Conservation (phyloP, 2,113 vertebrate genomes). For the Engystomops pustulosus region DNA sequence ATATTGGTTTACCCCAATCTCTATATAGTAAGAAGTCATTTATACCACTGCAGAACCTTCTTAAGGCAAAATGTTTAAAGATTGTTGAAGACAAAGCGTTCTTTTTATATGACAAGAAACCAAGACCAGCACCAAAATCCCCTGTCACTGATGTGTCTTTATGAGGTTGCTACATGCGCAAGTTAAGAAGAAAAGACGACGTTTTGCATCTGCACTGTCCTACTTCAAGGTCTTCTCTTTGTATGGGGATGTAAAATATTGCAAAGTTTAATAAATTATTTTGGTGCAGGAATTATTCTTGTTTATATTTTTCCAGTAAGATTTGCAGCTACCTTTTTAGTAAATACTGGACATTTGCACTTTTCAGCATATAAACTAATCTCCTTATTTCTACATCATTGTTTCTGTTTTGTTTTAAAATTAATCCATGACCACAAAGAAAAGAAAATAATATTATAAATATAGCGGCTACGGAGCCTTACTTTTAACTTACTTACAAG, state of each 20-base stretch:
- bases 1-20: background rate
- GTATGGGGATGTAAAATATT: conserved; percentile 60
- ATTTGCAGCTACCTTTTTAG: background rate
- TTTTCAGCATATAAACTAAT: background rate
- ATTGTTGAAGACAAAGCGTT: conserved; percentile 19
- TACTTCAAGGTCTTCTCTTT: conserved; percentile 58
- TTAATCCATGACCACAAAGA: too few species aligned
- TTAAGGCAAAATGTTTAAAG: conserved; percentile 1
- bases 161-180: conserved; percentile 36
- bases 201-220: conserved; percentile 47
- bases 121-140: conserved; percentile 44
- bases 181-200: conserved; percentile 32
- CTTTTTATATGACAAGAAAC: conserved; percentile 26
- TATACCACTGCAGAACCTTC: background rate
- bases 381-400: too few species aligned
- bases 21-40: background rate
- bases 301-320: conserved; percentile 21
- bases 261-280: conserved; percentile 60
- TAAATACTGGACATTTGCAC: background rate
- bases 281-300: conserved; percentile 55
- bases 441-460: too few species aligned
- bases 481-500: too few species aligned
- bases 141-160: conserved; percentile 10
- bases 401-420: too few species aligned
- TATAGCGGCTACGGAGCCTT: too few species aligned